A percentile compares a stretch with the other conserved stretches of the same genome.
These are phyloP conservation scores for Diplosoma virens DNA, from an alignment of 23 tunicate genomes.

Conservation along the genomic window DNA sequence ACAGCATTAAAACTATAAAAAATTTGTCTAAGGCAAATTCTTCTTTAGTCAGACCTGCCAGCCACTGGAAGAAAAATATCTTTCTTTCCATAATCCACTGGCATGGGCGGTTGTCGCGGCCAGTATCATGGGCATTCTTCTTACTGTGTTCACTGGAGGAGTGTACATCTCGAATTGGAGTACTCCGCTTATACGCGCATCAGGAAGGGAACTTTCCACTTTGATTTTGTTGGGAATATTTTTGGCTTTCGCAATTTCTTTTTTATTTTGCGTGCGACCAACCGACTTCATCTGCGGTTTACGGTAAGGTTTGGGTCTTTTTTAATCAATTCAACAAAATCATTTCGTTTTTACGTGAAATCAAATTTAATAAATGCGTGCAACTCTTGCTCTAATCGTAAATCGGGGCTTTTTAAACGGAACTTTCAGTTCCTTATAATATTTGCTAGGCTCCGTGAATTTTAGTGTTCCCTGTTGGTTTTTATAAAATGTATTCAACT, in stretches of 20 bases:
- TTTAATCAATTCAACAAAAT: too few species aligned
- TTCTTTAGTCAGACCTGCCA: too few species aligned
- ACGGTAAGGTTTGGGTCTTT: constrained; percentile 22
- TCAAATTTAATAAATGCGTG: too few species aligned
- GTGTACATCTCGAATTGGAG: constrained; percentile 35
- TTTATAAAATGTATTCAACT: too few species aligned
- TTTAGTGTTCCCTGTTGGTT: too few species aligned
- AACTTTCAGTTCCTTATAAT: too few species aligned
- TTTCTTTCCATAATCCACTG: constrained; percentile 37
- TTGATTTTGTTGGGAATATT: constrained; percentile 38
- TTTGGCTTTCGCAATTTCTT: constrained; percentile 39
- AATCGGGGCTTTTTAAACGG: too few species aligned
- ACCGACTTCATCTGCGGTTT: constrained; percentile 18
- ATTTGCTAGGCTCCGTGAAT: too few species aligned
- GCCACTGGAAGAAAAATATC: constrained; percentile 11
- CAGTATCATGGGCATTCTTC: constrained; percentile 34
- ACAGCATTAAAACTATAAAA: too few species aligned
- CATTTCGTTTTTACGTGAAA: too few species aligned
- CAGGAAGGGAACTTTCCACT: constrained; percentile 54
- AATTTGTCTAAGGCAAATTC: too few species aligned
- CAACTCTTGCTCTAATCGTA: too few species aligned
- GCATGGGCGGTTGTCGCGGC: constrained; percentile 46
- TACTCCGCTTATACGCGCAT: constrained; percentile 66
- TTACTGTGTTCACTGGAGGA: constrained; percentile 17
- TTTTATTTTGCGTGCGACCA: constrained; percentile 51